phyloP scores from a whole-genome alignment of 2,797 vertebrate species.

The Hozukius guyotensis region DNA sequence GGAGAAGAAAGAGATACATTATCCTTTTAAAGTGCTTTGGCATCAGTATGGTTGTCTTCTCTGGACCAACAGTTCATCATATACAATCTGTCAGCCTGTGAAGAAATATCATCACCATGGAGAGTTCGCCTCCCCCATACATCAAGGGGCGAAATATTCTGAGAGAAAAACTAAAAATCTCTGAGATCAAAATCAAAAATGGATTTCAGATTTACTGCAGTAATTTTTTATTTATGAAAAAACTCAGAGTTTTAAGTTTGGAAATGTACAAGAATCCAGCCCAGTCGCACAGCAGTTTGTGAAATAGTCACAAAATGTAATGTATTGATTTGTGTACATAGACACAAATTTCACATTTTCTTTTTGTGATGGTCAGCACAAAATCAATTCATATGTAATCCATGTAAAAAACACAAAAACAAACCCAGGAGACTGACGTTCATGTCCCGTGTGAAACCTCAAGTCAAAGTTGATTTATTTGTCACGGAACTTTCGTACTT shows the following conservation, averaged over 20 bases:
- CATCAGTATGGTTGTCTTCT: not conserved
- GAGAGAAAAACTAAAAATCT: not conserved
- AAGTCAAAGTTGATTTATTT: too few species aligned
- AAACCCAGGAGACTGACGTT: too few species aligned
- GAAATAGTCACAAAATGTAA: too few species aligned
- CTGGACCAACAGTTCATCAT: not conserved
- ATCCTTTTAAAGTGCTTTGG: constrained; percentile 5
- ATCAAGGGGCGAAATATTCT: not conserved
- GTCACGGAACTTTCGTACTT: too few species aligned
- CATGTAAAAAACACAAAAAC: too few species aligned
- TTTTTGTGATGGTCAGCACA: too few species aligned
- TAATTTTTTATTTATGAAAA: not conserved
- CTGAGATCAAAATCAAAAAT: not conserved
- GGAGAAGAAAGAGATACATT: constrained; percentile 23
- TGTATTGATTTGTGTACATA: too few species aligned
- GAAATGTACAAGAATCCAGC: not conserved
- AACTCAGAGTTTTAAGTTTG: not conserved
- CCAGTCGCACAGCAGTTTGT: too few species aligned
- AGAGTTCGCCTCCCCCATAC: not conserved
- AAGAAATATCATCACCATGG: not conserved
- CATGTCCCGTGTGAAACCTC: too few species aligned
- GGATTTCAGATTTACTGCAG: not conserved
- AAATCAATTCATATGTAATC: too few species aligned
- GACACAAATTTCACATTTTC: too few species aligned
- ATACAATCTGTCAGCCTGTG: not conserved